Conservation (phyloP, 1,140 invertebrate genomes). For the Drosophila cardini region DNA sequence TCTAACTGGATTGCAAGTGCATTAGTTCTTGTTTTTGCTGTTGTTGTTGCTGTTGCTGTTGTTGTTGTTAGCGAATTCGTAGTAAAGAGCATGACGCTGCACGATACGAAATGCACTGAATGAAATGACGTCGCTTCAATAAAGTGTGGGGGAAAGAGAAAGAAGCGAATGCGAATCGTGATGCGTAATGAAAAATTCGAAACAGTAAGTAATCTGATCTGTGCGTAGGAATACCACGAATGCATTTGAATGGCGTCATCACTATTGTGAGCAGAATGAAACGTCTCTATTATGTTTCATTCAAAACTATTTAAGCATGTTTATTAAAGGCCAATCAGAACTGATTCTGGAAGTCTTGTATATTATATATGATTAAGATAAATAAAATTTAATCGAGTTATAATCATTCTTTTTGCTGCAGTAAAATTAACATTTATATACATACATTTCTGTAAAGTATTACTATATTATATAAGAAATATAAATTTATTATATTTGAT, state of each 20-base stretch:
- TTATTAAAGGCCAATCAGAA: too few species aligned
- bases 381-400: too few species aligned
- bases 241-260: constrained; percentile 22
- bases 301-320: neutral
- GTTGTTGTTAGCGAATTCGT: constrained; percentile 42
- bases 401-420: too few species aligned
- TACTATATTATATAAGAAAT: too few species aligned
- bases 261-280: neutral
- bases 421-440: too few species aligned
- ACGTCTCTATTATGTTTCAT: neutral
- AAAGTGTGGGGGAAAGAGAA: constrained; percentile 1
- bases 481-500: too few species aligned
- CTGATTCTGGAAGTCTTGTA: too few species aligned
- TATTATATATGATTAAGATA: too few species aligned
- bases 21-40: constrained; percentile 40
- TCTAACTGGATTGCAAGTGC: constrained; percentile 58
- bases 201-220: constrained; percentile 8
- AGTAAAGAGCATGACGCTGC: constrained; percentile 75
- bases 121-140: constrained; percentile 68
- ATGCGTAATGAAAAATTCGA: neutral
- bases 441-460: too few species aligned
- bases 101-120: constrained; percentile 63
- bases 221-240: constrained; percentile 18
- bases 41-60: constrained; percentile 25
- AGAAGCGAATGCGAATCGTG: neutral